Base-by-base conservation (phyloP, 2,888 invertebrate species). In the Caenorhabditis uteleia region DNA sequence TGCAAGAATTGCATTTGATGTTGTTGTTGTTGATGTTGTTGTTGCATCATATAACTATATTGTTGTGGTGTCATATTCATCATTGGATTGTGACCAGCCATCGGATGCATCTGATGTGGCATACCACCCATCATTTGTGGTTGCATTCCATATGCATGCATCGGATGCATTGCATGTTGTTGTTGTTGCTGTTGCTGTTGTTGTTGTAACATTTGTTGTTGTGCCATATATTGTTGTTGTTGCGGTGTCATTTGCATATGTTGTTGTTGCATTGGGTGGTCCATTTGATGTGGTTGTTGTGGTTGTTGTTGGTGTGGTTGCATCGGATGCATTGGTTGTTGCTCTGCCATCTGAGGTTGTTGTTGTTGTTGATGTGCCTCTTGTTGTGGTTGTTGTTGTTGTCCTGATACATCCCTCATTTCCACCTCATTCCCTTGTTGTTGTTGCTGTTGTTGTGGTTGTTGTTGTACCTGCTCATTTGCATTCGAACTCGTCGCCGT, bases 191-290 rank as follows among this genome's bases (percentile, higher is more conserved):
- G 60, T 18, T 54, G 54, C 39, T 18, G n/a, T 29, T 46, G 44
- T 44, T 42, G 54, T 16, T 56, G 49, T 34, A 55, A 55, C 25
- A 49, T 36, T 38, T 49, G 46, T 23, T 53, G 47, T 18, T 7
- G 40, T 40, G 8, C 16, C 25, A 62, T 62, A 46, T 56, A 62
- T n/a, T 62, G 47, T 18, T 56, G 55, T 38, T 55, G 54, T 18
- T 61, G 61, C 7, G 34, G 50, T 4, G 50, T 51, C 61, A 62
- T 62, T 31, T n/a, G 25, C 31, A 16, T 29, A 31, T 43, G 27
- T 29, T 43, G 43, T 18, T 23, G 3, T 14, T 43, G 43, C 40
- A 40, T 40, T 23, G 21, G n/a, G 40, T 34, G 34, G n/a, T 39
- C 20, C 39, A 39, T 39, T 10, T 16, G 20, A 39, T 20, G 21